Evolutionary conservation across 1,140 invertebrate genomes (phyloP).

Genomic region (Drosophila bifasciata): DNA sequence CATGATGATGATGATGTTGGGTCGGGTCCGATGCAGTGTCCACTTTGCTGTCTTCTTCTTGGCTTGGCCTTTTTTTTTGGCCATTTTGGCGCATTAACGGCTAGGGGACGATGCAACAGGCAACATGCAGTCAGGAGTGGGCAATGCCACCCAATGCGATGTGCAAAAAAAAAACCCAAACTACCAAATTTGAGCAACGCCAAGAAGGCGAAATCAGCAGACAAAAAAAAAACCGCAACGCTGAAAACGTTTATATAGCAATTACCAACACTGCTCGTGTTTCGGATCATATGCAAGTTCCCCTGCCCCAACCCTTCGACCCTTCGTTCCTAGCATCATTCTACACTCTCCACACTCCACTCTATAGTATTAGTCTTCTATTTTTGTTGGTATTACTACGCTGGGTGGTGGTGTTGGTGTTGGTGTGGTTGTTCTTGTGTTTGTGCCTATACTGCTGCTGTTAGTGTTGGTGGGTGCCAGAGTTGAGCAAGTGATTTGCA

Average conservation of each 20-base stretch:
- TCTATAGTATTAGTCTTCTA: background rate
- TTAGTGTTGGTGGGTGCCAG: conserved; percentile 32
- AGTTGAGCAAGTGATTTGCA: conserved; percentile 27
- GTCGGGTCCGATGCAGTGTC: conserved; percentile 1
- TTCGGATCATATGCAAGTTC: conserved; percentile 58
- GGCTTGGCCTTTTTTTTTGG: conserved; percentile 34
- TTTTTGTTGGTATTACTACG: no score
- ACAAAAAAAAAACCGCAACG: conserved; percentile 49
- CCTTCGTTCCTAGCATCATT: no score
- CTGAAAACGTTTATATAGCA: conserved; percentile 72
- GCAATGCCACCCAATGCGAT: conserved; percentile 74
- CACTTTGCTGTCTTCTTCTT: background rate
- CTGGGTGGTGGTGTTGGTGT: no score
- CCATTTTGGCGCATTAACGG: conserved; percentile 76
- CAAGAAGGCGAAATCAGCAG: conserved; percentile 19
- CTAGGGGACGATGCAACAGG: conserved; percentile 39
- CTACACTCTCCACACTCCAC: background rate
- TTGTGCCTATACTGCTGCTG: background rate
- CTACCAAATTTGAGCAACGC: conserved; percentile 63
- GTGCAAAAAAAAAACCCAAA: conserved; percentile 68
- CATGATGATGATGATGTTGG: conserved; percentile 21
- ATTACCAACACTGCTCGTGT: conserved; percentile 77
- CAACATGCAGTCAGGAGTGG: background rate
- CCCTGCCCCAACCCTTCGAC: no score
- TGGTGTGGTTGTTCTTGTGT: background rate